Conservation (phyloP, 2,888 invertebrate genomes). For the Epirrhoe alternata region DNA sequence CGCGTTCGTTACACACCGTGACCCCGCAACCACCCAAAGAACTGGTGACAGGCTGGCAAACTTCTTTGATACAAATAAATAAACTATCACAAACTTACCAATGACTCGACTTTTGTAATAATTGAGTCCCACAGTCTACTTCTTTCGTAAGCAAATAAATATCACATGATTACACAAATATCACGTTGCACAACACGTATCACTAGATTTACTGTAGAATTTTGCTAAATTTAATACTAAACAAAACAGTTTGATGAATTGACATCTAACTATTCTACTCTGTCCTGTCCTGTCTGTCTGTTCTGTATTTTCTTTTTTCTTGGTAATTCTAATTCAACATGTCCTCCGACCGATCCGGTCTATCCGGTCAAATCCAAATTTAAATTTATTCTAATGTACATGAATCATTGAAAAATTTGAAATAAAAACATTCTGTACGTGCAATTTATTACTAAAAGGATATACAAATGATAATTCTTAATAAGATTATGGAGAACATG, state of each 20-base stretch:
- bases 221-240: constrained; percentile 74
- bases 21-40: constrained; percentile 35
- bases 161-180: constrained; percentile 74
- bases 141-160: constrained; percentile 69
- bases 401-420: not conserved
- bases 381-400: not conserved
- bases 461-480: not conserved
- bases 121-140: constrained; percentile 63
- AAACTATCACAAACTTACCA: constrained; percentile 71
- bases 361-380: constrained; percentile 62
- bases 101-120: constrained; percentile 60
- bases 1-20: constrained; percentile 40
- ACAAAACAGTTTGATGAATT: constrained; percentile 80
- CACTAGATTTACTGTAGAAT: constrained; percentile 64
- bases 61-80: constrained; percentile 58
- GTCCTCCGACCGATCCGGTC: constrained; percentile 65
- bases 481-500: no score
- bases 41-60: constrained; percentile 34
- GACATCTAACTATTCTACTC: constrained; percentile 75
- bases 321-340: constrained; percentile 77
- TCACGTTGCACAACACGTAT: constrained; percentile 70
- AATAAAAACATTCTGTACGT: not conserved
- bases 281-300: not conserved
- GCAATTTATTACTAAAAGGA: not conserved
- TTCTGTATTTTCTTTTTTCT: constrained; percentile 56